A percentile compares a stretch with the other conserved stretches of the same genome.
These are phyloP conservation scores for Gadopsis marmoratus DNA, from an alignment of 2,797 vertebrate species.

Conservation along the genomic window DNA sequence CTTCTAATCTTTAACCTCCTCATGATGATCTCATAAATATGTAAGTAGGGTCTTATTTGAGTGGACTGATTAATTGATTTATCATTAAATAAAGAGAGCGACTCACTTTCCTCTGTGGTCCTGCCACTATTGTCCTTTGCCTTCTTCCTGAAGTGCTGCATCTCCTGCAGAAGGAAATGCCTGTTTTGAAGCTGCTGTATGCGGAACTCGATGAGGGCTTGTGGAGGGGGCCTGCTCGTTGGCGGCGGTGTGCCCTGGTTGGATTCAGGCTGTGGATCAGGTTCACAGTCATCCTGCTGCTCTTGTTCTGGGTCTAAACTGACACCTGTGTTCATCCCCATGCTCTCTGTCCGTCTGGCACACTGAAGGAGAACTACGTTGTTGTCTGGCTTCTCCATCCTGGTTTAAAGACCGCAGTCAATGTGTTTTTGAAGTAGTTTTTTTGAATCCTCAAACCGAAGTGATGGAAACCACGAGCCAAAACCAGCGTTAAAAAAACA, in stretches of 20 bases:
- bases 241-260: background rate
- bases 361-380: background rate
- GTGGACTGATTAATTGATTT: background rate
- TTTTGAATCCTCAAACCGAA: background rate
- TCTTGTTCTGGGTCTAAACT: background rate
- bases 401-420: background rate
- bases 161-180: constrained; percentile 45
- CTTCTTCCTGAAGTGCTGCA: constrained; percentile 38
- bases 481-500: background rate
- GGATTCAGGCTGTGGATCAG: background rate
- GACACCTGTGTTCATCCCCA: fast-evolving
- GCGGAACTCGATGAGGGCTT: constrained; percentile 49
- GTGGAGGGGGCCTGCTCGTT: fast-evolving
- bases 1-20: background rate
- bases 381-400: constrained; percentile 22
- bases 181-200: constrained; percentile 68
- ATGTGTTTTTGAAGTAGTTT: background rate
- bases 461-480: background rate
- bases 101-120: constrained; percentile 46
- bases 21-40: background rate
- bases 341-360: fast-evolving
- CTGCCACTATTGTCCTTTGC: background rate
- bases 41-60: background rate
- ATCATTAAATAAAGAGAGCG: background rate
- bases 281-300: background rate